Evolutionary conservation across 2,113 vertebrate genomes (phyloP).

Genomic region (Podarcis cretensis): DNA sequence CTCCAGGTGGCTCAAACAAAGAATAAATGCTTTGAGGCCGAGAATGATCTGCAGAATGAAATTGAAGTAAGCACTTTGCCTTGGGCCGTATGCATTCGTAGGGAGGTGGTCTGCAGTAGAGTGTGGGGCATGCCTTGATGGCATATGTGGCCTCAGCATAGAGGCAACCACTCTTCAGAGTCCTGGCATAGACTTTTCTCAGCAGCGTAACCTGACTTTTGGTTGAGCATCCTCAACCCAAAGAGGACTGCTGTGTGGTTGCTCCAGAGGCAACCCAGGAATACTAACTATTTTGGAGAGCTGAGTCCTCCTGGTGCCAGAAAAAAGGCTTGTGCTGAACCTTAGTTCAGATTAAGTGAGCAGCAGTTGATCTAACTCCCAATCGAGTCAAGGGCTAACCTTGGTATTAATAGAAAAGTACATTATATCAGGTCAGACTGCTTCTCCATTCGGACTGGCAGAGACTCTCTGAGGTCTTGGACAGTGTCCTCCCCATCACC

Average conservation of each 20-base stretch:
- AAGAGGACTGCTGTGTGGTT: too few species aligned
- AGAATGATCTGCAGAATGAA: constrained; percentile 73
- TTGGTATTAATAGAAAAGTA: not conserved
- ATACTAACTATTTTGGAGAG: not conserved
- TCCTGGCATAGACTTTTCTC: not conserved
- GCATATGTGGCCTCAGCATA: not conserved
- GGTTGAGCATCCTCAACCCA: not conserved
- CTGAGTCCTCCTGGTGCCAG: not conserved
- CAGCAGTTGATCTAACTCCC: not conserved
- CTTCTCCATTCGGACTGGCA: not conserved
- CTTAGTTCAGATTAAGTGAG: not conserved
- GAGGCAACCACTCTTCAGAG: not conserved
- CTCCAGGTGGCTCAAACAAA: constrained; percentile 78
- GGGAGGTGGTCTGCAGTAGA: not conserved
- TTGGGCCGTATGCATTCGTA: not conserved
- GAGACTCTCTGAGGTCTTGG: not conserved
- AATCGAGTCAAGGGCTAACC: not conserved
- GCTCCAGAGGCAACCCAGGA: not conserved
- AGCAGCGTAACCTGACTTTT: too few species aligned
- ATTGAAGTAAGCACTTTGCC: constrained; percentile 67
- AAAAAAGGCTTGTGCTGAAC: not conserved
- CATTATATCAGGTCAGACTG: not conserved
- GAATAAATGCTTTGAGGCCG: constrained; percentile 73
- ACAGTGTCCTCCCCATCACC: not conserved
- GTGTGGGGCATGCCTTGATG: too few species aligned